These are phyloP conservation scores for Theonella swinhoei DNA, from an alignment of 37 sponge, comb jelly and placozoan species.

Conservation along the genomic window DNA sequence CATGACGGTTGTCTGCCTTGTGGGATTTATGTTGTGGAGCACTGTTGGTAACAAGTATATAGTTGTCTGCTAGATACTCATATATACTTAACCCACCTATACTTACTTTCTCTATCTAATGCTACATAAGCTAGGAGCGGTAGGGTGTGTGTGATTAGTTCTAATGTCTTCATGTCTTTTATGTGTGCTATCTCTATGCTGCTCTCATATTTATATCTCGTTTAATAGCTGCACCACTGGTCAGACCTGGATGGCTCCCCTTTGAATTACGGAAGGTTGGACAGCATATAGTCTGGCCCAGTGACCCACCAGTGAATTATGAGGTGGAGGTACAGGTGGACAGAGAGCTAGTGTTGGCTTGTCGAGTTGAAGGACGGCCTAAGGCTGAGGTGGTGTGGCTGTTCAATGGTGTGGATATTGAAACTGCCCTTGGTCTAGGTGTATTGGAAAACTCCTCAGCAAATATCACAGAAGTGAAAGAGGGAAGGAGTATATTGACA, in stretches of 20 bases:
- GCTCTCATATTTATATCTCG: no score
- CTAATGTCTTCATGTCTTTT: no score
- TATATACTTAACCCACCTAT: no score
- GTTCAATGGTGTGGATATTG: background rate
- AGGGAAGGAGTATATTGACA: background rate
- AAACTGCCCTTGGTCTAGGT: background rate
- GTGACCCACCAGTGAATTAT: background rate
- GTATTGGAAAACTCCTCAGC: background rate
- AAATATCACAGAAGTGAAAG: background rate
- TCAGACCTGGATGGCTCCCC: background rate
- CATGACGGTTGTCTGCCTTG: no score
- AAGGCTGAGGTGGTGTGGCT: slow-evolving; percentile 11
- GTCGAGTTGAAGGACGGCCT: background rate
- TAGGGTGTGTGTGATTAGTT: no score
- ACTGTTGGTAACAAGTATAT: no score
- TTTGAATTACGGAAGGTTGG: background rate
- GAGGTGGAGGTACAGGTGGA: background rate
- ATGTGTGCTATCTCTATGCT: no score
- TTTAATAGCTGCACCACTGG: background rate
- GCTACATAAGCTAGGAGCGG: no score
- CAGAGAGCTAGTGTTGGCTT: background rate
- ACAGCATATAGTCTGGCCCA: background rate
- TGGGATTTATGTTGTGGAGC: no score
- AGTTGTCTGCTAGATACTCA: no score
- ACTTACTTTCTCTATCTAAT: no score